Percentiles rank a stretch among this genome's conserved stretches.
These are phyloP conservation scores for Porites cylindrica DNA, from an alignment of 92 coral and sea anemone species.

Conservation along the genomic window DNA sequence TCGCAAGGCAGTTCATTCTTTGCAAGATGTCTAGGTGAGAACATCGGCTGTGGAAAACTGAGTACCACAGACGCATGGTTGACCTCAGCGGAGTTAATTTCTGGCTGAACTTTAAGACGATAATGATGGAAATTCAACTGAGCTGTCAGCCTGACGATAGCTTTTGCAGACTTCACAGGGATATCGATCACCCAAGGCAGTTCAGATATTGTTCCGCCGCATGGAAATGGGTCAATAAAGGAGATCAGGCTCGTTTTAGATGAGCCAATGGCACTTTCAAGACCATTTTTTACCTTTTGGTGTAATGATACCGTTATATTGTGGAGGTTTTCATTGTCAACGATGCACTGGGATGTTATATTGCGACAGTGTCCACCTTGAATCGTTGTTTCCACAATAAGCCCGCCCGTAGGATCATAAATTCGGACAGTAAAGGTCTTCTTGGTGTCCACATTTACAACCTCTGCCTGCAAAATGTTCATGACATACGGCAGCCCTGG, in stretches of 20 bases:
- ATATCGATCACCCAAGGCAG: slow-evolving; percentile 39
- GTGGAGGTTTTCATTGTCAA: slow-evolving; percentile 21
- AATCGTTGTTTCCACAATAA: background rate
- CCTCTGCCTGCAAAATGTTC: slow-evolving; percentile 24
- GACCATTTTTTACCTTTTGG: slow-evolving; percentile 37
- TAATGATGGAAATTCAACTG: slow-evolving; percentile 1
- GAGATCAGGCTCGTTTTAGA: slow-evolving; percentile 11
- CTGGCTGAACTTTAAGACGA: slow-evolving; percentile 32
- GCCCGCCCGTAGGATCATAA: background rate
- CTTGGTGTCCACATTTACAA: slow-evolving; percentile 14
- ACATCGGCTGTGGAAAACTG: slow-evolving; percentile 43
- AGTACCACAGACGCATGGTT: slow-evolving; percentile 42
- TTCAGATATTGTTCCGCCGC: slow-evolving; percentile 32
- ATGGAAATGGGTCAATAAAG: slow-evolving; percentile 18
- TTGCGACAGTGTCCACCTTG: slow-evolving; percentile 33
- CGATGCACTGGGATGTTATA: background rate
- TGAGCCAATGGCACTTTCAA: slow-evolving; percentile 4
- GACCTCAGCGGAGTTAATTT: slow-evolving; percentile 18
- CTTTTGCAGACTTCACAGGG: slow-evolving; percentile 9
- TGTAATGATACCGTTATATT: slow-evolving; percentile 12
- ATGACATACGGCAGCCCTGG: slow-evolving; percentile 14
- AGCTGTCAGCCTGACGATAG: slow-evolving; percentile 9
- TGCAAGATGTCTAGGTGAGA: slow-evolving; percentile 19
- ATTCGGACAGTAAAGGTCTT: slow-evolving; percentile 41
- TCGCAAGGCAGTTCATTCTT: slow-evolving; percentile 43